phyloP scores from a whole-genome alignment of 2,888 invertebrate genomes.

The Laspeyria flexula region DNA sequence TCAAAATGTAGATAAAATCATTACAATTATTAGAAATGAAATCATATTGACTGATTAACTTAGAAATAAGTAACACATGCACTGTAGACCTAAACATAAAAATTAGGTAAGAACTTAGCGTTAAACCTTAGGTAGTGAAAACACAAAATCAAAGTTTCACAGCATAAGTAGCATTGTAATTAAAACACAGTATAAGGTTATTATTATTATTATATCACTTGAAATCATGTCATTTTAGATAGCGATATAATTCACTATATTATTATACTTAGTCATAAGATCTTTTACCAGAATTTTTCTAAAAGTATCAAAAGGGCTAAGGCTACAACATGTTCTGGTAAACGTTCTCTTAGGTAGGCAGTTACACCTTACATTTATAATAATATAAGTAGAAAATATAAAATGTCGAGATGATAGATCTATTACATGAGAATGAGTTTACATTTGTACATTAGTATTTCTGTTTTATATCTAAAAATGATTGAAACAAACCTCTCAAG shows the following conservation, averaged over 20 bases:
- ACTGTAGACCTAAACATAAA: conserved; percentile 26
- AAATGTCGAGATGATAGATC: too few species aligned
- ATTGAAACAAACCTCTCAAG: conserved; percentile 10
- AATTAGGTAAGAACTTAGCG: conserved; percentile 11
- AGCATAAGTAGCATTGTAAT: background rate
- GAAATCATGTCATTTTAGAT: background rate
- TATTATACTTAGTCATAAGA: background rate
- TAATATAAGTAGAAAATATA: conserved; percentile 3
- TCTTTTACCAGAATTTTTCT: background rate
- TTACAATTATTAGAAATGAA: conserved; percentile 25
- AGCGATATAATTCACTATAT: background rate
- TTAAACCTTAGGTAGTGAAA: conserved; percentile 1
- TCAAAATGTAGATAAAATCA: conserved; percentile 20
- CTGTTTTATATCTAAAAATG: conserved; percentile 1
- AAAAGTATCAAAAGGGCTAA: background rate
- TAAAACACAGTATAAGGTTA: background rate
- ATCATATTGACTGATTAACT: conserved; percentile 10
- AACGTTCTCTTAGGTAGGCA: conserved; percentile 14
- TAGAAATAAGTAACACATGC: conserved; percentile 18
- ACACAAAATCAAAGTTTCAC: background rate
- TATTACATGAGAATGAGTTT: conserved; percentile 3
- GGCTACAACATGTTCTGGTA: conserved; percentile 2
- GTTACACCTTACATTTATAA: conserved; percentile 8
- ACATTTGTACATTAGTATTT: conserved; percentile 1
- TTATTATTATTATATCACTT: background rate